Percentiles rank a stretch among this genome's conserved stretches.
Evolutionary conservation across 2,113 vertebrate species (phyloP).

Genomic region (Speoplatyrhinus poulsoni): DNA sequence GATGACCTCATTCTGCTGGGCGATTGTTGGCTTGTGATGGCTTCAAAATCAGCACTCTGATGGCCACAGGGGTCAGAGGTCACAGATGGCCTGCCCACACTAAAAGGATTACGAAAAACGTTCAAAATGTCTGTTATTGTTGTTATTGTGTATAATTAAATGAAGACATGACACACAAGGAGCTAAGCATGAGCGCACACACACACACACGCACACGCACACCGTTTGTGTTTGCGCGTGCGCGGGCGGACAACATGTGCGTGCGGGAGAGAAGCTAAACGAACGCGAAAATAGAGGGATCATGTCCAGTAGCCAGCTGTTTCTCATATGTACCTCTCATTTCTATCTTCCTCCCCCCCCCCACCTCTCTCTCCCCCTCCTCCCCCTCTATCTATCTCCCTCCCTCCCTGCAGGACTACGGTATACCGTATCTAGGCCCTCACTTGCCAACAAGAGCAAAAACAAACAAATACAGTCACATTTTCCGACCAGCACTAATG

Average conservation of each 20-base stretch:
- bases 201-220: constrained; percentile 22
- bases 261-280: constrained; percentile 15
- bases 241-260: no score
- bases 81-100: constrained; percentile 25
- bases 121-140: constrained; percentile 78
- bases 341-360: background rate
- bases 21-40: no score
- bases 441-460: constrained; percentile 29
- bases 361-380: constrained; percentile 16
- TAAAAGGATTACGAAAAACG: constrained; percentile 78
- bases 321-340: constrained; percentile 58
- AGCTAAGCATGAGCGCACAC: constrained; percentile 29
- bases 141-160: constrained; percentile 77
- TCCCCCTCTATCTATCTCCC: background rate
- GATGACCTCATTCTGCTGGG: no score
- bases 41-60: no score
- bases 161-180: constrained; percentile 54
- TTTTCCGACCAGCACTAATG: constrained; percentile 56
- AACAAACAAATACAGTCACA: constrained; percentile 41
- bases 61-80: background rate
- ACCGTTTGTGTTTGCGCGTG: background rate
- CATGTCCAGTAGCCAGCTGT: constrained; percentile 41
- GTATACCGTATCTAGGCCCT: background rate
- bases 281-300: constrained; percentile 43
- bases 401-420: no score